Base-by-base conservation (phyloP, 2,888 invertebrate genomes). In the Perithous albicinctus region DNA sequence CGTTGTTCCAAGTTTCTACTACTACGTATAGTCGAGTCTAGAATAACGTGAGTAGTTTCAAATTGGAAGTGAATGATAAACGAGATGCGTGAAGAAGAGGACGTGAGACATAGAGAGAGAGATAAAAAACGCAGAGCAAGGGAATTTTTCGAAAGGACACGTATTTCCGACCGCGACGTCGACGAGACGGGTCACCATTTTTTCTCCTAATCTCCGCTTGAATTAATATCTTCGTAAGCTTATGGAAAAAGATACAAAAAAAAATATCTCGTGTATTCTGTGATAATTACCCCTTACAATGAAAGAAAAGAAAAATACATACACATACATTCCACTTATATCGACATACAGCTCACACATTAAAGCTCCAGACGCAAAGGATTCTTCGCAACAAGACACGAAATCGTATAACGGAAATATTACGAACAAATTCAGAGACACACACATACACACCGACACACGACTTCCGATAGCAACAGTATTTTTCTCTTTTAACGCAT, bases 241-340 rank as follows among this genome's bases (percentile, higher is more conserved):
- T 90, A 87, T 79, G 56, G n/a, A 56, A 83, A 80, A 78, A 81
- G 43, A 69, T 43, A 75, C 43, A 41, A 70, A 78, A 87, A 86
- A 90, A 89, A 89, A 91, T 90, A 91, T 91, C 90, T 91, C 91
- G 90, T 90, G 87, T 91, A 91, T 91, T 92, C 91, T 92, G 91
- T 92, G 91, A 92, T 92, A 92, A 90, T 90, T 90, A 90, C 86
- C 88, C 90, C 86, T 89, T 87, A 87, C 89, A 88, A 85, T 77
- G 76, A 74, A 75, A 59, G 46, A 84, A 64, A 61, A 63, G 54
- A 29, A 78, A 70, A 59, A 80, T 61, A 70, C 66, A 61, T 61
- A 69, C 41, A 67, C 64, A 61, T 20, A 69, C 56, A 38, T 78
- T 74, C 61, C 70, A 76, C 80, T 67, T 69, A 67, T 63, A 67